phyloP scores from a whole-genome alignment of 2,113 vertebrate species.

The Polypterus senegalus region DNA sequence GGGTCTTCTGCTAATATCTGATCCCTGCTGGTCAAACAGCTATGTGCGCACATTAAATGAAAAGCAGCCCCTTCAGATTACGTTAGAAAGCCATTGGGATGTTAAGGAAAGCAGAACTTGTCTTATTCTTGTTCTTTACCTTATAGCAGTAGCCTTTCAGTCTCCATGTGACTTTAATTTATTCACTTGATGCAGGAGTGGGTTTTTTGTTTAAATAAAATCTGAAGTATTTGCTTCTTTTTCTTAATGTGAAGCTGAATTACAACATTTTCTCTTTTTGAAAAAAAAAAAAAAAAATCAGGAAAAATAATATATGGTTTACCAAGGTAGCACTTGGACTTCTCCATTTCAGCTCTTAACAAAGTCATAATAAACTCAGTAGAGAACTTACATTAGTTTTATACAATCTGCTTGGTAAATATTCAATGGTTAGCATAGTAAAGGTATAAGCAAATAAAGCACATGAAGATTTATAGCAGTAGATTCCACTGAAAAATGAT shows the following conservation, averaged over 20 bases:
- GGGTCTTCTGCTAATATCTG: constrained; percentile 4
- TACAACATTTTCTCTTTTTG: too few relatives aligned
- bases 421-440: too few relatives aligned
- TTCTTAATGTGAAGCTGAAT: background rate
- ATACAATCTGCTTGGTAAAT: too few relatives aligned
- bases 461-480: too few relatives aligned
- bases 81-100: background rate
- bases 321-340: constrained; percentile 1
- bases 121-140: background rate
- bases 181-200: too few relatives aligned
- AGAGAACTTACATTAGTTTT: too few relatives aligned
- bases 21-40: background rate
- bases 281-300: background rate
- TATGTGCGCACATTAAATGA: background rate
- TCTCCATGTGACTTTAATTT: background rate
- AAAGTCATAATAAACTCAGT: constrained; percentile 5
- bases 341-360: constrained; percentile 4
- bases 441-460: too few relatives aligned
- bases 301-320: background rate
- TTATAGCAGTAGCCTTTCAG: background rate
- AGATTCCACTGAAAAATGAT: too few relatives aligned
- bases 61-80: background rate
- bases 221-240: constrained; percentile 1
- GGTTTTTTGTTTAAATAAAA: constrained; percentile 47
- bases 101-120: background rate